These are phyloP conservation scores for Triplophysa dalaica DNA, from an alignment of 2,113 vertebrate species.

Conservation along the genomic window DNA sequence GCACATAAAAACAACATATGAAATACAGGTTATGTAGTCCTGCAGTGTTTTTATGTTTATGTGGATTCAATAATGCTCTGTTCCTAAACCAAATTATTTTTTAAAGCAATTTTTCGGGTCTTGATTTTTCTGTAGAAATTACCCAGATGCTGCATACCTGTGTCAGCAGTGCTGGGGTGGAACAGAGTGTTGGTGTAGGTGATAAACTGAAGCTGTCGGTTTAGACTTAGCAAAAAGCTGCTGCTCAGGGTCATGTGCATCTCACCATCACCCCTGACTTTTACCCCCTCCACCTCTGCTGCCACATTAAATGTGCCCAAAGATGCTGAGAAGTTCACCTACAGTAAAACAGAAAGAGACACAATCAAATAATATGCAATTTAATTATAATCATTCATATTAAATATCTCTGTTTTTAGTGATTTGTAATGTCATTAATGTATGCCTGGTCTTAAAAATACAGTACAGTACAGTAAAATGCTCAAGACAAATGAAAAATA, in stretches of 20 bases:
- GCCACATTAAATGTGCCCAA: slow-evolving; percentile 83
- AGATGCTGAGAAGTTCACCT: slow-evolving; percentile 82
- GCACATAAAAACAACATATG: slow-evolving; percentile 34
- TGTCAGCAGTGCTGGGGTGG: slow-evolving; percentile 84
- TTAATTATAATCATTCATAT: too few relatives aligned
- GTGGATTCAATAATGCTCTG: too few relatives aligned
- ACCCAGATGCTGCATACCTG: slow-evolving; percentile 68
- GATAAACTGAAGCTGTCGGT: slow-evolving; percentile 87
- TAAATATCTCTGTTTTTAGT: too few relatives aligned
- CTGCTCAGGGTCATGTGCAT: slow-evolving; percentile 76
- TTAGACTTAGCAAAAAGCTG: slow-evolving; percentile 75
- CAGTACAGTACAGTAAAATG: not conserved
- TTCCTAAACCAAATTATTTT: too few relatives aligned
- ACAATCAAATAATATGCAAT: not conserved
- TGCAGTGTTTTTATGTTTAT: not conserved
- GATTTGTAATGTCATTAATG: not conserved
- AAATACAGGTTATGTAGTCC: slow-evolving; percentile 17
- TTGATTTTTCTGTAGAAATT: not conserved
- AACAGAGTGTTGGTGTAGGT: slow-evolving; percentile 86
- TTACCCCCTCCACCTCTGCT: slow-evolving; percentile 81
- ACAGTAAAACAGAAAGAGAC: not conserved
- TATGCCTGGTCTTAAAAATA: not conserved
- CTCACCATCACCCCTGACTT: slow-evolving; percentile 78
- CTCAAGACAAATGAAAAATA: too few relatives aligned
- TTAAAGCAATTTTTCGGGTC: not conserved